Evolutionary conservation across 2,888 invertebrate species (phyloP), one percentile per base, ranked within the genome.

Genomic region (Odontomyia ornata): DNA sequence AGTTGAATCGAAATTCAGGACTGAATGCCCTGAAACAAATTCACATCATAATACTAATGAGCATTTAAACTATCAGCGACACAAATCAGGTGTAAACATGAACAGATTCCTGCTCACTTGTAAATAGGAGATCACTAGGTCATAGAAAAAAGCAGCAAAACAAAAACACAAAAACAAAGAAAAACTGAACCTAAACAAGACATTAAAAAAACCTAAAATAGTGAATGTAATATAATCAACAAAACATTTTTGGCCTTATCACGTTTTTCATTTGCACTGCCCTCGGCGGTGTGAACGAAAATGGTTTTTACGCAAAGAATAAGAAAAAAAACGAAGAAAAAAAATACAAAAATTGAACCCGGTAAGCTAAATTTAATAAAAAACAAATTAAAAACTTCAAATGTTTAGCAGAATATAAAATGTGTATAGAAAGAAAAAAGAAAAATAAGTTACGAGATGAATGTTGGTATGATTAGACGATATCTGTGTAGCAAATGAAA

Each of bases 161-260:
- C 28, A 28, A 36, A 57, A 9, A n/a, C 5, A 30, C 28, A 56
- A 11, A 28, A 57, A 18, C 13, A n/a, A 21, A 9, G 36, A 28
- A 62, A 57, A 23, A 75, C 7, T 46, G n/a, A n/a, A 72, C 9
- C 11, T 57, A 73, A 18, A 57, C 27, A 43, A 43, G 56, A 76
- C 25, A 56, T 62, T n/a, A 28, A 67, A n/a, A 46, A 75, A 46
- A 62, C 47, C 5, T 62, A 18, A 18, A 62, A 75, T 23, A 15
- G 30, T 21, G 15, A 28, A 76, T 76, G 57, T 67, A 76, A 56
- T 56, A 62, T 67, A 77, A 60, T 71, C 75, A 78, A 78, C 30
- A 75, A 72, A 72, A 76, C 36, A 47, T 78, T 77, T 76, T 79
- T 79, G 78, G 78, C 78, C 78, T 79, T 79, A 79, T 79, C 72